Evolutionary conservation across 2,797 vertebrate species (phyloP).

Genomic region (Manis javanica): DNA sequence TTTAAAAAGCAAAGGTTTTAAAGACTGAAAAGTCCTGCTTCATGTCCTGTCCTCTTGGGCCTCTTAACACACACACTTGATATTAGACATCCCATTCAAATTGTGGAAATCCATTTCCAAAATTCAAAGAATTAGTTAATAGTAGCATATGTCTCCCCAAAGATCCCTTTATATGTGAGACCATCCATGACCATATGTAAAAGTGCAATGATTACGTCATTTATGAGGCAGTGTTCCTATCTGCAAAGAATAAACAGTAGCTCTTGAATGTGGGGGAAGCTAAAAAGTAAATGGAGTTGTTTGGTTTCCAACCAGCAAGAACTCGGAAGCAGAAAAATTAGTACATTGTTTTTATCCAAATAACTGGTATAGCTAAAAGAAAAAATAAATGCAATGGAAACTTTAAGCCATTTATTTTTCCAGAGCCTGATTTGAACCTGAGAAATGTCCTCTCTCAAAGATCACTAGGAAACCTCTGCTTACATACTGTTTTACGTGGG

Average conservation of each 20-base stretch:
- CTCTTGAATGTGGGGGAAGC: background rate
- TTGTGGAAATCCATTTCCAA: conserved; percentile 38
- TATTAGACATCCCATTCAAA: conserved; percentile 29
- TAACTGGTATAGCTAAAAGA: background rate
- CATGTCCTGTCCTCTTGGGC: background rate
- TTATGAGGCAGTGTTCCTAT: conserved; percentile 43
- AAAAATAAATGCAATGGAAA: background rate
- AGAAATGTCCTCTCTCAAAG: conserved; percentile 39
- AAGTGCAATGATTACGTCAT: conserved; percentile 3
- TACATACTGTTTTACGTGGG: conserved; percentile 15
- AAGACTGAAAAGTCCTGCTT: background rate
- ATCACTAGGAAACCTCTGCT: conserved; percentile 45
- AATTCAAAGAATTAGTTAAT: conserved; percentile 48
- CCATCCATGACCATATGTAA: background rate
- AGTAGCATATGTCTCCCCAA: conserved; percentile 11
- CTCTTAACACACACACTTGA: background rate
- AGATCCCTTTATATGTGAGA: background rate
- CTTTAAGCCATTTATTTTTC: conserved; percentile 33
- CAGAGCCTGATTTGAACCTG: background rate
- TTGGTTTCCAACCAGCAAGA: conserved; percentile 5
- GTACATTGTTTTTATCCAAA: conserved; percentile 52
- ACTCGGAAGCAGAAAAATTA: background rate
- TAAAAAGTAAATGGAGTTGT: background rate
- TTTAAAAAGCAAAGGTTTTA: conserved; percentile 54
- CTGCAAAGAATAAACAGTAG: conserved; percentile 22